Evolutionary conservation across 2,797 vertebrate species (phyloP), one percentile per base, ranked within the genome.

Genomic region (Gadopsis bispinosus): DNA sequence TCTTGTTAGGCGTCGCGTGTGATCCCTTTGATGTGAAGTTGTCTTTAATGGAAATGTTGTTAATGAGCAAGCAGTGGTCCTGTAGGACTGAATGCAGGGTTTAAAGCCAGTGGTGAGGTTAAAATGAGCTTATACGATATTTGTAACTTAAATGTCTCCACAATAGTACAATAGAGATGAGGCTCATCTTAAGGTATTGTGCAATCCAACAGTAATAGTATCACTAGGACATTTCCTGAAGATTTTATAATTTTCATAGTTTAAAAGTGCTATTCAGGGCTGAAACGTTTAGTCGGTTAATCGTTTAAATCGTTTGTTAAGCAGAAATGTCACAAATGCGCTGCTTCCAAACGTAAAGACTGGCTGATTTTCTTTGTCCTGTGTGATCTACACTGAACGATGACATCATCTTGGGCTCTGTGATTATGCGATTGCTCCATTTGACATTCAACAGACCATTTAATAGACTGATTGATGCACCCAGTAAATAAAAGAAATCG

Each of bases 1-100:
- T 64, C 64, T 54, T 73, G 73, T 70, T 53, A 63, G 29, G 58
- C 22, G 56, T 19, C 63, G 48, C 63, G 13, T 41, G 41, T 4
- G 22, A 64, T 63, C 43, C 45, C 10, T 53, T 48, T 79, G 4
- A 20, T 50, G 12, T 35, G 7, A 67, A 68, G 29, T 63, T 50
- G 39, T 33, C 1, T 60, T 55, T 16, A 69, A 60, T 4, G 1
- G 29, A 53, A 19, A 54, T 39, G 6, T 16, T 60, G 10, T 29
- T 41, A 35, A 22, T 43, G 20, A 41, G n/a, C 16, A 55, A 65
- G 55, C 29, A 50, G 19, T 3, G 37, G 55, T 70, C 11, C 14
- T 12, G 5, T 14, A 45, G 22, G 20, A 5, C 20, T 31, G 35
- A 35, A 60, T 2, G 1, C 4, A 26, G 6, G 14, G 37, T 45